These are phyloP conservation scores for Seira ritae DNA, from an alignment of 2,888 invertebrate genomes.

Conservation along the genomic window DNA sequence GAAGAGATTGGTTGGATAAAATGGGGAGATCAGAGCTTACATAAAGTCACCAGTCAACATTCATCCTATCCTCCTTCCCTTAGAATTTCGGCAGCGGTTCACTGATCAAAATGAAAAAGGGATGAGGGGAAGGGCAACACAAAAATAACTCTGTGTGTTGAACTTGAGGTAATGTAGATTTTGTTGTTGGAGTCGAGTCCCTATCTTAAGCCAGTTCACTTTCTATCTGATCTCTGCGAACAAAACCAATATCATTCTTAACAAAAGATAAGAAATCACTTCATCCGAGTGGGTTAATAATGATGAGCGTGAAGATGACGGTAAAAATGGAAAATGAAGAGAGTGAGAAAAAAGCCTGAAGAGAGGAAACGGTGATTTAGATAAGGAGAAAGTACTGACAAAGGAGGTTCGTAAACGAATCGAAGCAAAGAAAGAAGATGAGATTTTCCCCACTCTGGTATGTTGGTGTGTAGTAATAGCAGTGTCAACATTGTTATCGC, in stretches of 20 bases:
- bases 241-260: conserved; percentile 43
- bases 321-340: conserved; percentile 8
- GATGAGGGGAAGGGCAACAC: too few species aligned
- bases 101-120: too few species aligned
- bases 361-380: not conserved
- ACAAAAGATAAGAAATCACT: conserved; percentile 35
- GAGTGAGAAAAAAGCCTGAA: not conserved
- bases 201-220: conserved; percentile 22
- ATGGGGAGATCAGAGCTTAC: too few species aligned
- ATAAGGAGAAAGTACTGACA: not conserved
- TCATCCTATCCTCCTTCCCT: too few species aligned
- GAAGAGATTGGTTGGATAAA: too few species aligned
- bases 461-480: conserved; percentile 22
- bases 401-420: conserved; percentile 7
- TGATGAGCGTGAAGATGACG: conserved; percentile 42
- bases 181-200: not conserved
- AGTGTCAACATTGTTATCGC: conserved; percentile 55
- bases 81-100: too few species aligned
- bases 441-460: too few species aligned
- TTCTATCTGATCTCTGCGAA: too few species aligned
- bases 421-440: not conserved
- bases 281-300: conserved; percentile 35
- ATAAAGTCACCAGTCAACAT: too few species aligned
- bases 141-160: too few species aligned
- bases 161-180: too few species aligned